Evolutionary conservation across 1,140 invertebrate species (phyloP).

Genomic region (Drosophila equinoxialis): DNA sequence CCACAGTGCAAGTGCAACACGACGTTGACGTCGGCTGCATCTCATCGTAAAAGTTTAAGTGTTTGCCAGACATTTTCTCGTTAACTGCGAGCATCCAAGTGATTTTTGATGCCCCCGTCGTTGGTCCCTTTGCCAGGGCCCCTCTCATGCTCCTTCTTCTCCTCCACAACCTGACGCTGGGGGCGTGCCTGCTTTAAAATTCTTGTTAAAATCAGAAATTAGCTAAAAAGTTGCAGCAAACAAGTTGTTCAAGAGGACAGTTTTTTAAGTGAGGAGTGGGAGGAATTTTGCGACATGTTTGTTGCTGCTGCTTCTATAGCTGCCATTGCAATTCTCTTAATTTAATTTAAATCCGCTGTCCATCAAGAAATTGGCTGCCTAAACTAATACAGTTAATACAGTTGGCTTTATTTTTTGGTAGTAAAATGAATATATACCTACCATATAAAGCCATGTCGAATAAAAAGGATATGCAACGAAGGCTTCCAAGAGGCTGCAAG

Average conservation of each 20-base stretch:
- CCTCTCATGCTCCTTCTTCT: too few species aligned
- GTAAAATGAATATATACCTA: slow-evolving; percentile 42
- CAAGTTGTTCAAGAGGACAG: slow-evolving; percentile 54
- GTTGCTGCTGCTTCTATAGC: slow-evolving; percentile 8
- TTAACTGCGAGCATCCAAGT: slow-evolving; percentile 69
- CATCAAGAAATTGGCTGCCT: slow-evolving; percentile 51
- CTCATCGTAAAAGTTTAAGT: slow-evolving; percentile 78
- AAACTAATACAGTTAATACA: slow-evolving; percentile 45
- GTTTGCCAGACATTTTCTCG: slow-evolving; percentile 79
- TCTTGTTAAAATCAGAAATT: slow-evolving; percentile 76
- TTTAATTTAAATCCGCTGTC: slow-evolving; percentile 63
- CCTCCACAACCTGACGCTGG: background rate
- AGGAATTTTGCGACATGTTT: slow-evolving; percentile 9
- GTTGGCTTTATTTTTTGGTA: slow-evolving; percentile 44
- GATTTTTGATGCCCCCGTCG: slow-evolving; percentile 61
- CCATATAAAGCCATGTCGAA: slow-evolving; percentile 36
- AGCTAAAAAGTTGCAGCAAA: slow-evolving; percentile 70
- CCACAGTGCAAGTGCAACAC: slow-evolving; percentile 36
- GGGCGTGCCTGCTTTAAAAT: slow-evolving; percentile 54
- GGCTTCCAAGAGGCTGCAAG: slow-evolving; percentile 12
- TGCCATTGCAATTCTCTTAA: slow-evolving; percentile 62
- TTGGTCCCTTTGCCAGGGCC: slow-evolving; percentile 35
- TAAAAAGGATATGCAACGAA: slow-evolving; percentile 21
- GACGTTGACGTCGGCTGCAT: slow-evolving; percentile 41
- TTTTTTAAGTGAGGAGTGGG: slow-evolving; percentile 24